phyloP scores from a whole-genome alignment of 2,113 vertebrate genomes.

The Vidua macroura region DNA sequence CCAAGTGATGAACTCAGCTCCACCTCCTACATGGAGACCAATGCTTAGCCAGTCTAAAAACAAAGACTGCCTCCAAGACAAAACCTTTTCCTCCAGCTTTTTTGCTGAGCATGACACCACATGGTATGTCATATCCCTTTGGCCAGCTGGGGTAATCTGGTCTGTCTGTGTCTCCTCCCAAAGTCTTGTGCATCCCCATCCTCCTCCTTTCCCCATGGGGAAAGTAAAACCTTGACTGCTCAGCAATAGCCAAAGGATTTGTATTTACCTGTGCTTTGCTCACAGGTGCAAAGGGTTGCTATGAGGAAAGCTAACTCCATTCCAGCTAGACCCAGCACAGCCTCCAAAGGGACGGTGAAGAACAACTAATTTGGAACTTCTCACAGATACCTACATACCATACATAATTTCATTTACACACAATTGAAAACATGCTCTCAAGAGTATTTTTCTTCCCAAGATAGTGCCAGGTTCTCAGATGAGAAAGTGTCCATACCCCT shows the following conservation, averaged over 20 bases:
- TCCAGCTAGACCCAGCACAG: background rate
- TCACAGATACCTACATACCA: background rate
- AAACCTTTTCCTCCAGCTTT: fast-evolving
- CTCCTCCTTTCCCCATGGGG: too few relatives aligned
- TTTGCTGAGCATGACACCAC: background rate
- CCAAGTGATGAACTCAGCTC: background rate
- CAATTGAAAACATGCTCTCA: background rate
- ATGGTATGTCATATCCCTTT: background rate
- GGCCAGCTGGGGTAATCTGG: background rate
- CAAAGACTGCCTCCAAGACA: background rate
- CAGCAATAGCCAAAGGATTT: background rate
- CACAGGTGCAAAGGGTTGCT: background rate
- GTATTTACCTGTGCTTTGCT: background rate
- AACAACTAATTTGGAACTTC: background rate
- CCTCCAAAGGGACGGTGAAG: background rate
- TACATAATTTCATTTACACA: fast-evolving
- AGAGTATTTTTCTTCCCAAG: background rate
- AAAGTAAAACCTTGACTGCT: background rate
- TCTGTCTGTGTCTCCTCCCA: background rate
- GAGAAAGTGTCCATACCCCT: background rate
- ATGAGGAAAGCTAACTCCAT: background rate
- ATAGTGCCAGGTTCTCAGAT: background rate
- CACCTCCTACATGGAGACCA: background rate
- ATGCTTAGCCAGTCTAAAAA: background rate
- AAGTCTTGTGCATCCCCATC: background rate